These are phyloP conservation scores for Apantesis nais DNA, from an alignment of 2,888 invertebrate genomes.

Conservation along the genomic window DNA sequence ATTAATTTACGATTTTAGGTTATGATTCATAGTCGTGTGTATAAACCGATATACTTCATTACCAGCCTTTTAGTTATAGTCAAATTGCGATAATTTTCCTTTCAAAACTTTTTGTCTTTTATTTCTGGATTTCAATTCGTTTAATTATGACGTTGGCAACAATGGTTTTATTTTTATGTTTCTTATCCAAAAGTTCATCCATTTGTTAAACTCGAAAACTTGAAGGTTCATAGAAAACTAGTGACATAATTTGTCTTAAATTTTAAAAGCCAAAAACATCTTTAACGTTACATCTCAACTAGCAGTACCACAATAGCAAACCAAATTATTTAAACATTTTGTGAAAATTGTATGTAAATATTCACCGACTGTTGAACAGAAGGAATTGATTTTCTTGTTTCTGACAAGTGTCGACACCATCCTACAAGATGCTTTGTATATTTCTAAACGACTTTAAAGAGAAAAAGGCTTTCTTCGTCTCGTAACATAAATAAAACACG, in stretches of 20 bases:
- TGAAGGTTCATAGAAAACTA: background rate
- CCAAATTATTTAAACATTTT: background rate
- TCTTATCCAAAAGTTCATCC: background rate
- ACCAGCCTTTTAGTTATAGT: background rate
- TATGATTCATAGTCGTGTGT: conserved; percentile 12
- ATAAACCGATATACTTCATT: conserved; percentile 3
- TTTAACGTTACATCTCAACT: too few relatives aligned
- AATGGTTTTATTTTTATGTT: background rate
- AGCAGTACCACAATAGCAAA: background rate
- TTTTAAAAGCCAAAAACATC: background rate
- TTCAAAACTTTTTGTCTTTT: background rate
- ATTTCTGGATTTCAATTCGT: background rate
- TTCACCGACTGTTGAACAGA: background rate
- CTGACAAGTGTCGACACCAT: background rate
- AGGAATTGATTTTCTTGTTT: background rate
- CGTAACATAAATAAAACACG: too few relatives aligned
- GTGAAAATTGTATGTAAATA: background rate
- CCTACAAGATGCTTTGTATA: background rate
- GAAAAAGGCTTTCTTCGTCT: background rate
- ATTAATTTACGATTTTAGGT: conserved; percentile 26
- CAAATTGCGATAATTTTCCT: background rate
- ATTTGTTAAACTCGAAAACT: background rate
- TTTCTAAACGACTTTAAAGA: background rate
- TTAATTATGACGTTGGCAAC: too few relatives aligned
- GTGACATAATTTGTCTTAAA: background rate